phyloP scores from a whole-genome alignment of 2,888 invertebrate genomes.

The Liodrosophila aerea region DNA sequence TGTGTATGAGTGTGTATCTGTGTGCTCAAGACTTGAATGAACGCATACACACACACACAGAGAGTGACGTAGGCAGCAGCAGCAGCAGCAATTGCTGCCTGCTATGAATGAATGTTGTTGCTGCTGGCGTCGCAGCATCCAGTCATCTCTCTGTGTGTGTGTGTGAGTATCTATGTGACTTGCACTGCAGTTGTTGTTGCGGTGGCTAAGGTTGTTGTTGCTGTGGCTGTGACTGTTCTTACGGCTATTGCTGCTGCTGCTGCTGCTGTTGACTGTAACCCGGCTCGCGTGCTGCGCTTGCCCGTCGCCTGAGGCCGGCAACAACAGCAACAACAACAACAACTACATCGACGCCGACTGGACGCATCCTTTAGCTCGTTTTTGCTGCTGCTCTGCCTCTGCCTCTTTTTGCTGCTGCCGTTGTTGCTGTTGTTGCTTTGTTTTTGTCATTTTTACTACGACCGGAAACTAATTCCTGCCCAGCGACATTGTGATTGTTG shows the following conservation, averaged over 20 bases:
- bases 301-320: slow-evolving; percentile 39
- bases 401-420: slow-evolving; percentile 17
- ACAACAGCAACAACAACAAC: not conserved
- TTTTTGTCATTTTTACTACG: slow-evolving; percentile 76
- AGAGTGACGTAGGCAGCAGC: slow-evolving; percentile 33
- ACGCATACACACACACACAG: slow-evolving; percentile 26
- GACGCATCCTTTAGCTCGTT: slow-evolving; percentile 66
- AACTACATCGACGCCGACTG: slow-evolving; percentile 13
- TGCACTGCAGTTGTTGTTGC: not conserved
- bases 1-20: slow-evolving; percentile 34
- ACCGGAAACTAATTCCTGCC: slow-evolving; percentile 79
- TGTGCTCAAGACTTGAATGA: slow-evolving; percentile 56
- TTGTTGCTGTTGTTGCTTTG: slow-evolving; percentile 33
- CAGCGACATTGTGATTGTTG: slow-evolving; percentile 58
- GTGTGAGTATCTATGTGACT: slow-evolving; percentile 18
- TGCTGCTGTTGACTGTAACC: slow-evolving; percentile 19
- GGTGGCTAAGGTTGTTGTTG: slow-evolving; percentile 12
- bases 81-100: slow-evolving; percentile 20
- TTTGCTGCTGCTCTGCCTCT: slow-evolving; percentile 50
- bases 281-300: slow-evolving; percentile 70
- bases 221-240: slow-evolving; percentile 13
- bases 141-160: slow-evolving; percentile 14
- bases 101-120: slow-evolving; percentile 58
- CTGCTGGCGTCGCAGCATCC: slow-evolving; percentile 62
- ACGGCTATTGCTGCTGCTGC: slow-evolving; percentile 17